These are phyloP conservation scores for Drymodes brunneopygia DNA, from an alignment of 2,113 vertebrate species.

Conservation along the genomic window DNA sequence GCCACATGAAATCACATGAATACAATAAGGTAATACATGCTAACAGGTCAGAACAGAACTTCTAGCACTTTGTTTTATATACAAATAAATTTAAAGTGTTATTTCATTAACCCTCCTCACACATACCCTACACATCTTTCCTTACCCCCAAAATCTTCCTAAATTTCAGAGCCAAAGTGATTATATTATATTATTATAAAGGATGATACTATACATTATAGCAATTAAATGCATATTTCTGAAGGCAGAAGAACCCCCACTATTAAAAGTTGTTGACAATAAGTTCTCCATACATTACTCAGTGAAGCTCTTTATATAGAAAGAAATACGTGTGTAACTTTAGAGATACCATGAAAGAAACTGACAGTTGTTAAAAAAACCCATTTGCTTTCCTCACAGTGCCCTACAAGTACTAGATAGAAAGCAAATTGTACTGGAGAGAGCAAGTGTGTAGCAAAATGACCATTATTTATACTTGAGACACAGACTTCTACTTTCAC, in stretches of 20 bases:
- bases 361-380: neutral
- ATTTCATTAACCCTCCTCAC: neutral
- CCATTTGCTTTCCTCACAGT: neutral
- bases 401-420: neutral
- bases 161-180: neutral
- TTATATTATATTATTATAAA: neutral
- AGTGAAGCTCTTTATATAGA: neutral
- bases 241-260: accelerated
- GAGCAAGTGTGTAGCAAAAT: neutral
- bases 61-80: neutral
- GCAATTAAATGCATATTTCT: neutral
- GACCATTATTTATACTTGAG: neutral
- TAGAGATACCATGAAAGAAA: neutral
- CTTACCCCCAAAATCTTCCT: neutral
- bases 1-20: neutral
- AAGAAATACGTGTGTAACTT: neutral
- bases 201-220: neutral
- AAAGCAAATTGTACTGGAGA: neutral
- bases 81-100: neutral
- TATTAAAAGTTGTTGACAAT: neutral
- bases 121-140: neutral
- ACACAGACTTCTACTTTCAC: neutral
- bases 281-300: neutral
- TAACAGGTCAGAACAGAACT: neutral
- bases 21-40: neutral